Evolutionary conservation across 2,113 vertebrate genomes (phyloP), one percentile per base, ranked within the genome.

Genomic region (Hyperopisus bebe): DNA sequence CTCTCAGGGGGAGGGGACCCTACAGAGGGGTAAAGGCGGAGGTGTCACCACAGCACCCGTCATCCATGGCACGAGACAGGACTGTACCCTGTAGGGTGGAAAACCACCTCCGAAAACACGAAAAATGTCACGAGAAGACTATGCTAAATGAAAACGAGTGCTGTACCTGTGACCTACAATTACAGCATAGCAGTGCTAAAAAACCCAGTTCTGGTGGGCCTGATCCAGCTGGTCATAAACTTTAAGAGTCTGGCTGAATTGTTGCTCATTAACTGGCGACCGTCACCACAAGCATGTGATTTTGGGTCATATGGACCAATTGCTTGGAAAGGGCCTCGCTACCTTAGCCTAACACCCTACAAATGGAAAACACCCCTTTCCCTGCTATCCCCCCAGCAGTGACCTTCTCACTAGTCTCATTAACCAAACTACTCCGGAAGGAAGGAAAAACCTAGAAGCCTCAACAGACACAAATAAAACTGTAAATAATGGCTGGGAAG

Each of bases 1-100:
- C 98, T 91, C 97, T 96, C 91, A 99, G 91, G 0, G 98, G 98
- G 92, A 99, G 93, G 0, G 98, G 98, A 17, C 98, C 98, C 98
- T 99, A 91, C 44, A 55, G 46, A 90, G 21, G 3, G 31, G 17
- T 10, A 62, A 17, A 13, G 7, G 24, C 13, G 1, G 7, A 19
- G 70, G 2, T 0, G 5, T 42, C 74, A 42, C 35, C 70, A 17
- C 7, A 5, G 66, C 66, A 1, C 8, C 5, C 31, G 1, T 4
- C 6, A 74, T 13, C 4, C 27, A 77, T 3, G 70, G 21, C 5
- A 1, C 2, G 31, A 77, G 74, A 80, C 5, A 8, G 15, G 10
- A 42, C 74, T 42, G 31, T 17, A 42, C 31, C 17, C 74, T 17
- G 5, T 3, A 35, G 74, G 74, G 35, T 10, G 39, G 74, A 1